Base-by-base conservation (phyloP, 2,888 invertebrate genomes). In the Drosophila affinis region DNA sequence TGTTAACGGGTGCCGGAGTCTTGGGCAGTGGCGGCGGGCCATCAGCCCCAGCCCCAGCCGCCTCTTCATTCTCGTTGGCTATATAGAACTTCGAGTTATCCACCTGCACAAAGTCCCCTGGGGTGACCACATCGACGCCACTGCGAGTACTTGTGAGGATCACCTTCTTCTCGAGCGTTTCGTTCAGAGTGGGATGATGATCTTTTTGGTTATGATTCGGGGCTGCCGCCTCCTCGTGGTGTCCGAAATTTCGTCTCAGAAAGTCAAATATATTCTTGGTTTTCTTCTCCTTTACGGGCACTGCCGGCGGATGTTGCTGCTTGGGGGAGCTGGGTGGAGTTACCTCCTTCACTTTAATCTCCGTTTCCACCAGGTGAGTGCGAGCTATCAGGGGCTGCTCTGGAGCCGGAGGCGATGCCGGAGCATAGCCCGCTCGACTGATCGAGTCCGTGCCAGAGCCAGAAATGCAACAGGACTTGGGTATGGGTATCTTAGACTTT, bases 191-290 rank as follows among this genome's bases (percentile, higher is more conserved):
- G 49, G 76, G 69, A 59, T 84, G 79, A 12, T 65, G 73, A 12
- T 79, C 77, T 14, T 39, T 39, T 34, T 12, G 34, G 55, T 65
- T 70, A 10, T 79, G 75, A 4, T 34, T 34, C 3, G 5, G 39
- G 52, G 87, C 51, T 49, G 87, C 78, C 0, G 77, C 54, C 3
- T 89, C 84, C 2, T 89, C 89, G 9, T 89, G 77, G 34, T 87
- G 81, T 48, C 90, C 88, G 29, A 93, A 92, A 79, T 93, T 92
- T 62, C 91, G 91, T 68, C 91, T 92, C 32, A 93, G 78, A 53
- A 91, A 92, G 70, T 92, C 92, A 57, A 93, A 92, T 70, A 93
- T 91, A 67, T 92, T 91, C 75, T 92, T 91, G 0, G 93, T 84
- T 74, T 91, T 92, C 48, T 82, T 85, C 9, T 83, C 81, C 52